phyloP scores from a whole-genome alignment of 2,113 vertebrate species.

The Phainopepla nitens region DNA sequence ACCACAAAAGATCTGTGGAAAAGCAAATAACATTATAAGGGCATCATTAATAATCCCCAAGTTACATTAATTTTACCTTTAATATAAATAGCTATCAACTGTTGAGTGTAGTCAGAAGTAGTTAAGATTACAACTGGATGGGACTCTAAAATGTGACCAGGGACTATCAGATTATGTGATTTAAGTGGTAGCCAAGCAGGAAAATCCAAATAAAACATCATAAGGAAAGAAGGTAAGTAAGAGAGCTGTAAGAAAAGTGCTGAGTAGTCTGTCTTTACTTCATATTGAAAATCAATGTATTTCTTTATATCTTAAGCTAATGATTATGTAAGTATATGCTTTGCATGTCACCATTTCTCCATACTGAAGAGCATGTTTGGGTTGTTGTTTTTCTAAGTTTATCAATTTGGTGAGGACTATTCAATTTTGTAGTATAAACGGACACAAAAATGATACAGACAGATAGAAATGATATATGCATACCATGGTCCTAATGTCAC shows the following conservation, averaged over 20 bases:
- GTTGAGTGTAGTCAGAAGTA: neutral
- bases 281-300: neutral
- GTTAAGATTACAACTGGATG: neutral
- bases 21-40: neutral
- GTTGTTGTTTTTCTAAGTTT: neutral
- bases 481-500: neutral
- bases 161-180: neutral
- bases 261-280: neutral
- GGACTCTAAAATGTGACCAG: neutral
- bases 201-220: neutral
- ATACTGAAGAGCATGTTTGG: neutral
- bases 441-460: neutral
- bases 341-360: neutral
- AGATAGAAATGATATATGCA: neutral
- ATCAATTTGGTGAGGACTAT: neutral
- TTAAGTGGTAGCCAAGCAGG: neutral
- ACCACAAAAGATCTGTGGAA: neutral
- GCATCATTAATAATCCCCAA: neutral
- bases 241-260: neutral
- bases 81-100: neutral
- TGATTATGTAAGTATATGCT: neutral
- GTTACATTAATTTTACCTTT: neutral
- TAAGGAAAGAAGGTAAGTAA: neutral
- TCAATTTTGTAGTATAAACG: neutral
- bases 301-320: neutral